Base-by-base conservation (phyloP, 2,888 invertebrate species). In the Cosmorhoe ocellata region DNA sequence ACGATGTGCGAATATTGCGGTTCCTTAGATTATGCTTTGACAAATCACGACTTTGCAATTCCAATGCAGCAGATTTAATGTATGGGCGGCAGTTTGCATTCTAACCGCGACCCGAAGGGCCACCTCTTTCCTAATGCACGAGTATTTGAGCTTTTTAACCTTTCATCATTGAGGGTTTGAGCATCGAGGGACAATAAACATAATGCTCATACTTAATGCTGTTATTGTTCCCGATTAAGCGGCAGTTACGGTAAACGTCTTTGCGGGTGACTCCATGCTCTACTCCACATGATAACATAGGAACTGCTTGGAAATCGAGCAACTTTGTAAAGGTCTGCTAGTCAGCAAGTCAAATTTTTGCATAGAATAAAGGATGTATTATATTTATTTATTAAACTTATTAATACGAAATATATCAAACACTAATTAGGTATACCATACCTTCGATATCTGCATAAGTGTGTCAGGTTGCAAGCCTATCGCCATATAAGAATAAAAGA, bases 31-130 rank as follows among this genome's bases (percentile, higher is more conserved):
- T 90, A 88, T 89, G 84, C 89, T 90, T 89, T 90, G 90, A 90
- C 90, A 90, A 90, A 90, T 90, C 90, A 90, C 90, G 90, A 90
- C 90, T 89, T 88, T 79, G 89, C 88, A 89, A 89, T 90, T 90
- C 88, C 79, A 87, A 89, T 89, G 88, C 81, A 86, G 85, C 82
- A 84, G 81, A 89, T 89, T 88, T 88, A 90, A 89, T 88, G 88
- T 90, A 89, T 89, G 90, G 88, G 89, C 88, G 90, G 89, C 81
- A 88, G 87, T 88, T 90, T 89, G 89, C 90, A 89, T 89, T 90
- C 85, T 89, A 87, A 81, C 87, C 81, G 84, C 89, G 89, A 89
- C 90, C 89, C 79, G 66, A 76, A 78, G 77, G 86, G 87, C 86
- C 88, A 87, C 89, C 89, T 90, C 89, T 89, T 90, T 88, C 89